Evolutionary conservation across 2,113 vertebrate species (phyloP), one percentile per base, ranked within the genome.

Genomic region (Oncorhynchus masou): DNA sequence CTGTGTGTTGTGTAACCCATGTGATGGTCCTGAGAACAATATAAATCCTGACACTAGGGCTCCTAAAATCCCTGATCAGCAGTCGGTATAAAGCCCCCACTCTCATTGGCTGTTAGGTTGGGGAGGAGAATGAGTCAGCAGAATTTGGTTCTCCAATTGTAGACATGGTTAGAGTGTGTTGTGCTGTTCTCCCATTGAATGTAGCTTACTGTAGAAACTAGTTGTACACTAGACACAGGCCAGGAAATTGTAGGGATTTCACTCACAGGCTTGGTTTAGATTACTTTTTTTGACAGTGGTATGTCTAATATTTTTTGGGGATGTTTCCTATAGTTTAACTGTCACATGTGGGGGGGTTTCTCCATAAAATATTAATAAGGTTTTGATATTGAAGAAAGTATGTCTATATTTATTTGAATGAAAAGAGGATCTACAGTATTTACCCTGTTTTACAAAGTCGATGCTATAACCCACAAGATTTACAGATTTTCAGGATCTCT

Each of bases 101-200:
- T 67, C 81, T 78, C 73, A 88, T 90, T 88, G 88, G 87, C 78
- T 77, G 76, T 68, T 7, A 24, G 73, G 48, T 80, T 80, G 83
- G 76, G 78, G 81, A 62, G 8, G 59, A 68, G 64, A 73, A 82
- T 91, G 91, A 91, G 79, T 92, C 90, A 89, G 91, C 91, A 84
- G 45, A 75, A 69, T 86, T 60, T 75, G 27, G 73, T 84, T 54
- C 75, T 68, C 54, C 1, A 68, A 29, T 74, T 65, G 71, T 88
- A 80, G 73, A 71, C 68, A 65, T 65, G 68, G 57, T 72, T 29
- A 75, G n/a, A 22, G 12, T 27, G 6, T 68, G 27, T 22, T 27
- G 20, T 68, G 16, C 13, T 24, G 22, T 5, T 39, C 1, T 27
- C 31, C 20, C 20, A 31, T 69, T 20, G 34, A 69, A 20, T 27